Evolutionary conservation across 2,113 vertebrate genomes (phyloP).

Genomic region (Cardinalis cardinalis): DNA sequence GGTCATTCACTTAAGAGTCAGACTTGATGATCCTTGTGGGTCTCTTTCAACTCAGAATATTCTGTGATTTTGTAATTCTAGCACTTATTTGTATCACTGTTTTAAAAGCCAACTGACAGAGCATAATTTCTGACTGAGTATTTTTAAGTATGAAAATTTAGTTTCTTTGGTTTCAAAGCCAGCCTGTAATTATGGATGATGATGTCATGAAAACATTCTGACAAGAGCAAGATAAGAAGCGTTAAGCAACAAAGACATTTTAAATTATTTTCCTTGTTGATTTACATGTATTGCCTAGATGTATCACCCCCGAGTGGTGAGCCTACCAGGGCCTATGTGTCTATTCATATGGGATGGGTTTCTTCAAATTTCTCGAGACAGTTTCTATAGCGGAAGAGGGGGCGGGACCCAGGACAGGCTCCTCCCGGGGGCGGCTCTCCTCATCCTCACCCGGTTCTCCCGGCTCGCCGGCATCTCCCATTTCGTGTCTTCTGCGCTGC

Average conservation of each 20-base stretch:
- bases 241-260: neutral
- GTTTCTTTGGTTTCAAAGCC: neutral
- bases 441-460: fast-evolving
- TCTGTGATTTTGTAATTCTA: neutral
- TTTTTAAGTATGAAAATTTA: neutral
- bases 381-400: fast-evolving
- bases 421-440: neutral
- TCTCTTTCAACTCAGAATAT: neutral
- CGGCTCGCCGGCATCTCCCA: fast-evolving
- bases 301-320: fast-evolving
- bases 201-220: neutral
- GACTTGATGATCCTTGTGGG: no score
- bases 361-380: neutral
- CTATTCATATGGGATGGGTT: fast-evolving
- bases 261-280: neutral
- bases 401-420: neutral
- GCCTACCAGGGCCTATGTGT: no score
- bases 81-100: neutral
- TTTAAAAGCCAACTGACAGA: neutral
- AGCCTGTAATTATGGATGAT: neutral
- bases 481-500: neutral
- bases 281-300: neutral
- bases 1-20: neutral
- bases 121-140: neutral
- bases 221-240: neutral